These are phyloP conservation scores for Heteropelma amictum DNA, from an alignment of 2,888 invertebrate genomes.

Conservation along the genomic window DNA sequence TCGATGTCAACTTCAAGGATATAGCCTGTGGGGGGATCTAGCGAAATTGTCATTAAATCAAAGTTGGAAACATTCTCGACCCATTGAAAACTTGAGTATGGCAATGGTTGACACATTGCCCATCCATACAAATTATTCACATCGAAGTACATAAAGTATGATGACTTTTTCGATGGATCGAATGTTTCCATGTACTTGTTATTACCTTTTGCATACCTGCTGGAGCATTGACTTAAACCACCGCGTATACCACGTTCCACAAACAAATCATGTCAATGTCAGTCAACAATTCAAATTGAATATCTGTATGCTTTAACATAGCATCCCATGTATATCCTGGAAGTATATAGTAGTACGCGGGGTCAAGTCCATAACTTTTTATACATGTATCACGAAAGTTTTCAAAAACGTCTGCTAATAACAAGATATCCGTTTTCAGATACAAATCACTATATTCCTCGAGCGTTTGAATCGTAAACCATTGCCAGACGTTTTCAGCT, in stretches of 20 bases:
- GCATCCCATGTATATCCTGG: constrained; percentile 29
- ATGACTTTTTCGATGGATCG: constrained; percentile 56
- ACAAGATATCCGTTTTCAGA: no score
- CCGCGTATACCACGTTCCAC: constrained; percentile 52
- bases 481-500: no score
- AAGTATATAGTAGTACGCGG: constrained; percentile 65
- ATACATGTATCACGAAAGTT: not conserved
- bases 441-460: no score
- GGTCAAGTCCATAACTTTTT: constrained; percentile 66
- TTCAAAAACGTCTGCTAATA: no score
- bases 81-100: no score
- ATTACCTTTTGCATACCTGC: constrained; percentile 69
- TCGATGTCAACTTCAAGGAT: no score
- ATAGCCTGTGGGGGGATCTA: no score
- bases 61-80: no score
- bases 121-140: constrained; percentile 41
- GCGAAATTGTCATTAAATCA: no score
- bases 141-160: constrained; percentile 67
- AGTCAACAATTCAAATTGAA: constrained; percentile 59
- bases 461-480: no score
- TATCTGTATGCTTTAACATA: constrained; percentile 58
- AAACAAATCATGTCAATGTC: constrained; percentile 69
- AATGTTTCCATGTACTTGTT: constrained; percentile 70
- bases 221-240: constrained; percentile 67
- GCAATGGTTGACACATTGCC: constrained; percentile 62